phyloP scores from a whole-genome alignment of 2,113 vertebrate species.

The Callorhinus ursinus region DNA sequence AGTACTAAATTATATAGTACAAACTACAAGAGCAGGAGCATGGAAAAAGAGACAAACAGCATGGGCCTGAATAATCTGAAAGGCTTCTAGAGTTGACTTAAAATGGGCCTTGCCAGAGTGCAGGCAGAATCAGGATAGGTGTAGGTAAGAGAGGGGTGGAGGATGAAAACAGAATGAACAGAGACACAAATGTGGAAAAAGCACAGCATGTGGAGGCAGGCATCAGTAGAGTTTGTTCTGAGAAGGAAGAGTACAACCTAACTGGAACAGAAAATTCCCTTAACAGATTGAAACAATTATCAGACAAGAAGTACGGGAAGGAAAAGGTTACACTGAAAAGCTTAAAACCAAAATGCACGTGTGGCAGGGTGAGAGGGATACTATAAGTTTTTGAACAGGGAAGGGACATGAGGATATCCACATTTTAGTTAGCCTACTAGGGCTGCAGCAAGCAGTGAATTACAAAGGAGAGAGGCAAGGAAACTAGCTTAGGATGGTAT shows the following conservation, averaged over 20 bases:
- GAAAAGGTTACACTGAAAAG: background rate
- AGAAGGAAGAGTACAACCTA: conserved; percentile 2
- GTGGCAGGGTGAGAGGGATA: background rate
- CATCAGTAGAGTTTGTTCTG: background rate
- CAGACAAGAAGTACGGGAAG: background rate
- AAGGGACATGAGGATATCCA: conserved; percentile 35
- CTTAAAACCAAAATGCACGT: conserved; percentile 12
- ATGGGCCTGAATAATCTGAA: background rate
- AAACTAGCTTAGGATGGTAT: conserved; percentile 3
- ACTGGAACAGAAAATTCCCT: background rate
- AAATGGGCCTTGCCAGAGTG: background rate
- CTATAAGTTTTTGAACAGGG: background rate
- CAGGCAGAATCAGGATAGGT: background rate
- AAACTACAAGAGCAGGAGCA: conserved; percentile 28
- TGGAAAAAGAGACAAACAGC: conserved; percentile 10
- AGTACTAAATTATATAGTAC: conserved; percentile 31
- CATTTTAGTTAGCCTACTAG: conserved; percentile 30
- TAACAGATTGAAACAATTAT: background rate
- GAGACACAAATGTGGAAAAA: background rate
- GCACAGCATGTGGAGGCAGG: background rate
- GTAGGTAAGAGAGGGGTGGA: background rate
- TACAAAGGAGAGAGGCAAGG: conserved; percentile 20
- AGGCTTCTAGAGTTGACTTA: background rate
- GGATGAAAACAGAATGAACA: background rate
- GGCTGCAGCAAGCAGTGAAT: background rate